phyloP scores from a whole-genome alignment of 2,797 vertebrate genomes.

The Brachymystax lenok region DNA sequence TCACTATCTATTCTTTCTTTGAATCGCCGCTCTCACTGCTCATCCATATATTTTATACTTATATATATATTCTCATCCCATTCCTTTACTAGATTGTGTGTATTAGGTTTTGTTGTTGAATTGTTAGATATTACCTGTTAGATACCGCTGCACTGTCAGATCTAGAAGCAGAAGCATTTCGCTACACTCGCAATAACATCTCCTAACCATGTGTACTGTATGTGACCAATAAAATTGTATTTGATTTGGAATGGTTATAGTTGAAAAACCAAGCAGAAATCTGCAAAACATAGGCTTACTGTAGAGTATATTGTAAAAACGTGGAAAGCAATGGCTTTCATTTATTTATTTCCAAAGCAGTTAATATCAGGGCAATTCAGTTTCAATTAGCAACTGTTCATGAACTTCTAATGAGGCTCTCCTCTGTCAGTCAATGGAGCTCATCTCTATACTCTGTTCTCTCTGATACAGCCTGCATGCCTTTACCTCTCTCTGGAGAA shows the following conservation, averaged over 20 bases:
- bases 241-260: background rate
- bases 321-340: no score
- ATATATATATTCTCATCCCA: no score
- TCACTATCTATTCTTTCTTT: no score
- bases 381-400: background rate
- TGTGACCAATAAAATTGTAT: background rate
- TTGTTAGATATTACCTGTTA: no score
- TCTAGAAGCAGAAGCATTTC: no score
- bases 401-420: background rate
- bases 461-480: background rate
- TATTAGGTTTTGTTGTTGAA: no score
- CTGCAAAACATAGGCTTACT: background rate
- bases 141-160: no score
- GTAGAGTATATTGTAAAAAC: background rate
- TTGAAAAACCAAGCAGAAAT: background rate
- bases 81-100: no score
- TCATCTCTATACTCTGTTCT: background rate
- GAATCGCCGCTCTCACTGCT: no score
- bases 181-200: no score
- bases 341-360: background rate
- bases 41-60: no score
- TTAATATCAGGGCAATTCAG: background rate
- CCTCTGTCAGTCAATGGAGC: background rate
- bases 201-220: no score
- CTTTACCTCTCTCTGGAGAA: constrained; percentile 4